Percentiles rank a stretch among this genome's conserved stretches.
Conservation (phyloP, 2,797 vertebrate genomes). For the Calcarius lapponicus region DNA sequence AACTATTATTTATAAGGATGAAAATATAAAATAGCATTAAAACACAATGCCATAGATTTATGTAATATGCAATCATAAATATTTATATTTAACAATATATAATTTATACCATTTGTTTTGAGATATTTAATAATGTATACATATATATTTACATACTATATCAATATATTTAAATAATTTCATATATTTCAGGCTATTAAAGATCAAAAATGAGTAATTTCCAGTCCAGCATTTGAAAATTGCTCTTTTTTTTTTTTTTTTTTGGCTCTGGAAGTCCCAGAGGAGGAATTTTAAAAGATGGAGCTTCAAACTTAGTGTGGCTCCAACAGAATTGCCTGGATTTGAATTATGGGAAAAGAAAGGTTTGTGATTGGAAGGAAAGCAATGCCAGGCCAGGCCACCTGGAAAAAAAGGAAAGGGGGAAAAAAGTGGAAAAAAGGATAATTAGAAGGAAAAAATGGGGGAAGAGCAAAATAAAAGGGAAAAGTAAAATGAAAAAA, state of each 20-base stretch:
- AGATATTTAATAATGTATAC: no score
- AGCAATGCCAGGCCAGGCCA: neutral
- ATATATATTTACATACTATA: accelerated
- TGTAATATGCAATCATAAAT: accelerated
- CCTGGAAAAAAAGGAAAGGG: neutral
- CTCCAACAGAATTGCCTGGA: neutral
- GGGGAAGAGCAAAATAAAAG: neutral
- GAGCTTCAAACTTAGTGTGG: neutral
- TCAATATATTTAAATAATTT: neutral
- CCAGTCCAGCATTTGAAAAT: neutral
- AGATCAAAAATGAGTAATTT: neutral
- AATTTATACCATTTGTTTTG: neutral
- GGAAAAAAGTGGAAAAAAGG: accelerated
- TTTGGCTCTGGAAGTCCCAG: neutral
- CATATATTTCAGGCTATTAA: neutral
- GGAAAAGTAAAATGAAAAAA: neutral
- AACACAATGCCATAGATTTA: accelerated
- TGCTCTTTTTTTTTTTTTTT: neutral
- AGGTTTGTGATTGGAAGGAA: neutral
- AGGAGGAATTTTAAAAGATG: neutral
- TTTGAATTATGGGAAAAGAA: neutral
- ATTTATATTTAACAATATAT: neutral
- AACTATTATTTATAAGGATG: no score
- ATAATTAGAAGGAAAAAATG: neutral
- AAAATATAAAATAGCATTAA: neutral